A percentile compares a stretch with the other conserved stretches of the same genome.
Conservation (phyloP, 2,797 vertebrate genomes). For the Varecia variegata region DNA sequence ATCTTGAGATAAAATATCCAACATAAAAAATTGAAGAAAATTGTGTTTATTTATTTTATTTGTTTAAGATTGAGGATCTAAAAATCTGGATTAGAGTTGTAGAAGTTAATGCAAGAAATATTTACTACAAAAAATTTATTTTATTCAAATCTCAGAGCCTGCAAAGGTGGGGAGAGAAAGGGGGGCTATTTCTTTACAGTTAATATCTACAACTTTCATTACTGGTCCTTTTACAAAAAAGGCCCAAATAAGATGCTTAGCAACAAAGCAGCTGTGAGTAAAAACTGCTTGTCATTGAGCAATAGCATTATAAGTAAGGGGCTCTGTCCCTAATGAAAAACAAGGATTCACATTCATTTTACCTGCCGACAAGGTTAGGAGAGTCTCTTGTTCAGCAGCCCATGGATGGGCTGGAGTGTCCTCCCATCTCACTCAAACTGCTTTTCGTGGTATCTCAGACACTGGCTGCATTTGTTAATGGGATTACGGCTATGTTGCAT, state of each 20-base stretch:
- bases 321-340: background rate
- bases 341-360: background rate
- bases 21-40: conserved; percentile 28
- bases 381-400: background rate
- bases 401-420: background rate
- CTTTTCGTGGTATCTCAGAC: background rate
- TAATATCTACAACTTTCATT: background rate
- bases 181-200: background rate
- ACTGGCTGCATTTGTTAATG: background rate
- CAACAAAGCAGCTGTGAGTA: background rate
- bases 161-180: background rate
- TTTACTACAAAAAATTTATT: background rate
- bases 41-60: background rate
- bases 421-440: background rate
- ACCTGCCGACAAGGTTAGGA: background rate
- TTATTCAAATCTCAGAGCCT: background rate
- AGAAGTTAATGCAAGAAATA: background rate
- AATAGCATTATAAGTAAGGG: background rate
- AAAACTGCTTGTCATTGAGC: background rate
- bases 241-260: background rate
- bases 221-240: background rate
- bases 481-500: conserved; percentile 2
- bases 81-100: background rate
- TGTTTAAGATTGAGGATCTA: background rate
- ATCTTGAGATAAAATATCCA: background rate